Conservation (phyloP, 2,113 vertebrate genomes). For the Callorhinus ursinus region DNA sequence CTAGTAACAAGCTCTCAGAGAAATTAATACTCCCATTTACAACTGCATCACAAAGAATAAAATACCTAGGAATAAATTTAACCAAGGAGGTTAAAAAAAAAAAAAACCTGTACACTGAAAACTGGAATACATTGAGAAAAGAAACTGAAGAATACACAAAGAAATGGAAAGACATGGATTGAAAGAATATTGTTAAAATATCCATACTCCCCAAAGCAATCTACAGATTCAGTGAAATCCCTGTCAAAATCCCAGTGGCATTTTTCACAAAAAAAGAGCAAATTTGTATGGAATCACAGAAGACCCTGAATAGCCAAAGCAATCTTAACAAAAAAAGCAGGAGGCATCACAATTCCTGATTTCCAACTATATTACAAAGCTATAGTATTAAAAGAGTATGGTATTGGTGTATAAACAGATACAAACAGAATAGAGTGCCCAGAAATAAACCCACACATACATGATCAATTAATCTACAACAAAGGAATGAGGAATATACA, state of each 20-base stretch:
- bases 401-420: neutral
- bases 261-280: neutral
- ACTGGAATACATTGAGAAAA: neutral
- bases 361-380: neutral
- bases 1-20: neutral
- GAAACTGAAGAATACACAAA: neutral
- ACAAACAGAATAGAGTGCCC: neutral
- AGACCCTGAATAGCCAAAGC: neutral
- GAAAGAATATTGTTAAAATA: neutral
- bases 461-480: neutral
- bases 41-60: neutral
- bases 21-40: neutral
- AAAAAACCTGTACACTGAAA: neutral
- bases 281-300: neutral
- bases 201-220: neutral
- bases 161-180: neutral
- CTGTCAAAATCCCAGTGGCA: neutral
- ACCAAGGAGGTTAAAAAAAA: neutral
- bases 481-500: neutral
- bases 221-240: neutral
- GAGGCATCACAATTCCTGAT: neutral
- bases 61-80: neutral
- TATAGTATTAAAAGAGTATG: neutral
- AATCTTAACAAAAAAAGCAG: neutral
- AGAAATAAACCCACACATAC: neutral